phyloP scores from a whole-genome alignment of 2,797 vertebrate species.

The Squalus acanthias region DNA sequence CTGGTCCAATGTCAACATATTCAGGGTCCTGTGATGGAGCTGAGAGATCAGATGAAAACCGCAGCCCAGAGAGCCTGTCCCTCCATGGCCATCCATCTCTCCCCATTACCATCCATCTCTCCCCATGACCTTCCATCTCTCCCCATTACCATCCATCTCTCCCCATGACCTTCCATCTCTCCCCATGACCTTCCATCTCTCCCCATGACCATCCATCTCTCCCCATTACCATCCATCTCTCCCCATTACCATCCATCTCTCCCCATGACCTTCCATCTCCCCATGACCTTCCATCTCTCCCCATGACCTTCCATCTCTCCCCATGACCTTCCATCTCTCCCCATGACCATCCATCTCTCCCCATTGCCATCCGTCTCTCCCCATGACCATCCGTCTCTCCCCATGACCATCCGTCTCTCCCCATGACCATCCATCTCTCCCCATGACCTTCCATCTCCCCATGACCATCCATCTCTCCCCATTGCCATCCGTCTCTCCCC shows the following conservation, averaged over 20 bases:
- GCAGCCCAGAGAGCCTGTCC: neutral
- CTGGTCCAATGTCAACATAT: constrained; percentile 13
- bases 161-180: neutral
- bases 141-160: neutral
- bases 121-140: neutral
- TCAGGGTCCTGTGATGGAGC: neutral
- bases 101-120: neutral
- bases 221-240: neutral
- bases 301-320: no score
- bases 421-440: neutral
- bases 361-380: neutral
- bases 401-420: neutral
- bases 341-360: no score
- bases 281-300: neutral
- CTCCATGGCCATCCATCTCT: neutral
- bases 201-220: neutral
- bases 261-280: neutral
- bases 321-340: no score
- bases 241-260: neutral
- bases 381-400: neutral
- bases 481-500: neutral
- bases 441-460: neutral
- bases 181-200: neutral
- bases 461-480: no score
- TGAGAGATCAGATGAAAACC: neutral